Percentiles rank a stretch among this genome's conserved stretches.
Evolutionary conservation across 2,113 vertebrate species (phyloP).

Genomic region (Sinocyclocheilus anshuiensis): DNA sequence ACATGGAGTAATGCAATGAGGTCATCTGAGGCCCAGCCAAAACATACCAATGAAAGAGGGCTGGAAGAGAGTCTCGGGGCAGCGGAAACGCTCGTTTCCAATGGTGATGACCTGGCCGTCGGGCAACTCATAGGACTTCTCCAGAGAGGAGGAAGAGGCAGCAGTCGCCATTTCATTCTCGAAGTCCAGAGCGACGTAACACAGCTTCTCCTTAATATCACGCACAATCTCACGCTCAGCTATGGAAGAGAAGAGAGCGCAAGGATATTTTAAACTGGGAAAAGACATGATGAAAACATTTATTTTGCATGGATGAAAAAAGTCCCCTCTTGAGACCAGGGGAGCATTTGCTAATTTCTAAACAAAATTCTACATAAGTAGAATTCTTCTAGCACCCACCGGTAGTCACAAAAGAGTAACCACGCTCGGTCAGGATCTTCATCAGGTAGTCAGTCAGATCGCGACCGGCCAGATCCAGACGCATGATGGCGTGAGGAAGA

Average conservation of each 20-base stretch:
- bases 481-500: conserved; percentile 97
- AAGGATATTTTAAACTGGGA: not conserved
- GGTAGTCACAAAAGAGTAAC: conserved; percentile 97
- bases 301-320: not conserved
- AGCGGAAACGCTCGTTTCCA: conserved; percentile 97
- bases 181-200: conserved; percentile 97
- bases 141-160: conserved; percentile 96
- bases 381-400: conserved; percentile 71
- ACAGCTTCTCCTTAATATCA: conserved; percentile 99
- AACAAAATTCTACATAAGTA: not conserved
- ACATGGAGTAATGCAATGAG: not conserved
- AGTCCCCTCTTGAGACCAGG: not conserved
- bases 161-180: conserved; percentile 99
- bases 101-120: conserved; percentile 99
- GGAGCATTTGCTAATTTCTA: not conserved
- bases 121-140: conserved; percentile 97
- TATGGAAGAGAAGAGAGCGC: conserved; percentile 57
- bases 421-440: conserved; percentile 98
- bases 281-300: not conserved
- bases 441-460: conserved; percentile 99
- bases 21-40: not conserved
- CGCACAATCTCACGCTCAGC: conserved; percentile 97
- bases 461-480: conserved; percentile 94
- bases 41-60: conserved; percentile 92
- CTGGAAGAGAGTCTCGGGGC: conserved; percentile 97